Evolutionary conservation across 2,113 vertebrate genomes (phyloP).

Genomic region (Gila orcuttii): DNA sequence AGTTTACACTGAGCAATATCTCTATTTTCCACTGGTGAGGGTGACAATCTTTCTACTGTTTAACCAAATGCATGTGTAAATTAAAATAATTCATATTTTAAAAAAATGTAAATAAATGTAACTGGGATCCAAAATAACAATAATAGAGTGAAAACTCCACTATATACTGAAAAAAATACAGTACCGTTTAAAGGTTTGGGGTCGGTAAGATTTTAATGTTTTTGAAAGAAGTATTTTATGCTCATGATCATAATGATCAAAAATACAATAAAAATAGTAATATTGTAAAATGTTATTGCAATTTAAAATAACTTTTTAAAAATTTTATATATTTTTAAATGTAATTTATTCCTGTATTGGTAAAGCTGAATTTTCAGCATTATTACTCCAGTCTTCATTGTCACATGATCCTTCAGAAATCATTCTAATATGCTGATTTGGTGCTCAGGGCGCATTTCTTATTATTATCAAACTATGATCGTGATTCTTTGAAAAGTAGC

Average conservation of each 20-base stretch:
- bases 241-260: background rate
- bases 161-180: background rate
- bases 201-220: background rate
- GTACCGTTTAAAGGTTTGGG: background rate
- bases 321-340: too few species aligned
- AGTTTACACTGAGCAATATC: slow-evolving; percentile 12
- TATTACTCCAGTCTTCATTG: background rate
- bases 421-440: background rate
- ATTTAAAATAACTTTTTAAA: background rate
- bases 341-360: too few species aligned
- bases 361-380: background rate
- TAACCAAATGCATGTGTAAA: background rate
- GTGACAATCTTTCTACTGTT: slow-evolving; percentile 12
- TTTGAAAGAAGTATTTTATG: background rate
- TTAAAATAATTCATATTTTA: background rate
- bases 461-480: too few species aligned
- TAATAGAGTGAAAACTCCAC: background rate
- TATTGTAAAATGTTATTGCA: background rate
- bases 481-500: too few species aligned
- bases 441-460: too few species aligned
- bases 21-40: background rate
- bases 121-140: background rate
- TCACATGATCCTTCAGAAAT: background rate
- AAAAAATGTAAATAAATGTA: background rate
- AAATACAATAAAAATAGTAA: background rate